Evolutionary conservation across 2,113 vertebrate species (phyloP), one percentile per base, ranked within the genome.

Genomic region (Pristiophorus japonicus): DNA sequence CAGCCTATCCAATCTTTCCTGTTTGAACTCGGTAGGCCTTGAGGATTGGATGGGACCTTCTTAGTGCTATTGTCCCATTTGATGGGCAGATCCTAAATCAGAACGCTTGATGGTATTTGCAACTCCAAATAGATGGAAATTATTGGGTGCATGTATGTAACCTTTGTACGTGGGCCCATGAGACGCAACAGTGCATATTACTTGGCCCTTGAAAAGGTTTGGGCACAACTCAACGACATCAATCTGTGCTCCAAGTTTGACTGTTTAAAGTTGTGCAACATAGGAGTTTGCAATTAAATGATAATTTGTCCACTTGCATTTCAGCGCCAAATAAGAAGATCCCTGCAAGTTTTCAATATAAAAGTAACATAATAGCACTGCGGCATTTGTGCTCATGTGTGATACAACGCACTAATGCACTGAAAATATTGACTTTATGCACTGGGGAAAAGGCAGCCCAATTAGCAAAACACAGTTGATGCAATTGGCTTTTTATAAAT

Each of bases 361-460:
- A 38, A 63, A 38, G 34, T 18, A 38, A 22, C 59, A 63, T 38
- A 24, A 63, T 42, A 92, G 14, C 34, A 92, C 1, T 18, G 18
- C 16, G 16, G 88, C n/a, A 92, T 63, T 70, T 45, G 65, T 94
- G 24, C 7, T 67, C 38, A 45, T 45, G 38, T 45, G 42, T 66
- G 30, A 34, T 62, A 91, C 30, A 59, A 91, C 62, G 42, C 92
- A 67, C 92, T 67, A 94, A 94, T 42, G 38, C 65, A 67, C n/a
- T 67, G 38, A 67, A 94, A 94, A 94, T 94, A 94, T 70, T 66
- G 65, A 94, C 92, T 45, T 62, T 62, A 47, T 94, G 34, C 92
- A 45, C 92, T 45, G 2, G 92, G 63, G 92, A 45, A 94, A 62
- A 94, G 2, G 91, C 20, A 94, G 42, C 63, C 62, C 91, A 94